phyloP scores from a whole-genome alignment of 30 jellyfish, hydroid and myxozoan genomes.

The Aurelia aurita complex sp. Pacific region DNA sequence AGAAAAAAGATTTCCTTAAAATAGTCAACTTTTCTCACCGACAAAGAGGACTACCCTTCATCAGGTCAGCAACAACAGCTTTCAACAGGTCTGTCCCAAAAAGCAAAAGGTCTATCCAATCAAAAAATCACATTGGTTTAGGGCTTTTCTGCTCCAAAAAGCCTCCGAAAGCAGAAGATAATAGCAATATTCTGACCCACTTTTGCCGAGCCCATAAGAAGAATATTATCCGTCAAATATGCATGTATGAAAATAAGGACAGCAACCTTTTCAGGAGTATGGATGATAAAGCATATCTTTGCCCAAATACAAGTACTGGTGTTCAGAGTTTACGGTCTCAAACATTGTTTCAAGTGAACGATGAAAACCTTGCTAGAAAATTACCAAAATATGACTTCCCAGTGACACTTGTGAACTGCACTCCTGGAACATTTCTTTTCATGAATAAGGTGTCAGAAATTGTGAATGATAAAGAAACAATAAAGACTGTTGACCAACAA shows the following conservation, averaged over 20 bases:
- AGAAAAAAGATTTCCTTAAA: conserved; percentile 34
- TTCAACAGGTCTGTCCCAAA: conserved; percentile 29
- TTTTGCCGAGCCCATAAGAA: conserved; percentile 13
- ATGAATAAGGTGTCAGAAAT: conserved; percentile 12
- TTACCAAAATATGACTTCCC: conserved; percentile 54
- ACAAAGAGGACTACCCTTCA: conserved; percentile 8
- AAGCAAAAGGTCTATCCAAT: conserved; percentile 35
- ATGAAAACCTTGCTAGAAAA: conserved; percentile 29
- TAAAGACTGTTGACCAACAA: conserved; percentile 23
- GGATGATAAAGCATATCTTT: conserved; percentile 36
- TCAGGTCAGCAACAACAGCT: conserved; percentile 44
- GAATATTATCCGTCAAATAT: conserved; percentile 11
- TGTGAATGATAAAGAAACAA: conserved; percentile 7
- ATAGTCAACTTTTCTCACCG: conserved; percentile 17
- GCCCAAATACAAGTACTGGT: conserved; percentile 51
- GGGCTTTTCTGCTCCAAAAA: conserved; percentile 52
- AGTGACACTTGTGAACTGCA: conserved; percentile 39
- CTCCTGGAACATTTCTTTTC: conserved; percentile 36
- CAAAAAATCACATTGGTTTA: conserved; percentile 31
- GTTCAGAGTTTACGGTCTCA: conserved; percentile 45
- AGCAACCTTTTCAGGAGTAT: background rate
- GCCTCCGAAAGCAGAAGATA: conserved; percentile 55
- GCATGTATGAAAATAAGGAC: background rate
- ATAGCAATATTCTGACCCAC: conserved; percentile 33
- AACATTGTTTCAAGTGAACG: conserved; percentile 18